phyloP scores from a whole-genome alignment of 2,797 vertebrate species.

The Phataginus tetradactyla region DNA sequence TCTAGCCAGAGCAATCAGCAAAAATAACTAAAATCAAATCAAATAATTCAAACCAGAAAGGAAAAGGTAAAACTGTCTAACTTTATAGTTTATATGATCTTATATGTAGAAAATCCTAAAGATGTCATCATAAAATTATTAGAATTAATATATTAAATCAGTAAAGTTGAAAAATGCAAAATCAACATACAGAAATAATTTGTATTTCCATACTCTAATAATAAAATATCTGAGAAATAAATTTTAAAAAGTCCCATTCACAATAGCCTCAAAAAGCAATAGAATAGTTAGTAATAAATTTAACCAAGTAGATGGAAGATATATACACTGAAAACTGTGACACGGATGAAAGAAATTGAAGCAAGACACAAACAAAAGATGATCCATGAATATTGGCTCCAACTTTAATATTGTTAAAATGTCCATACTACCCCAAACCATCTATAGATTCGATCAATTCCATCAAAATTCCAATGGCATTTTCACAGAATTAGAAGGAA shows the following conservation, averaged over 20 bases:
- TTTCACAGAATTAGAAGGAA: background rate
- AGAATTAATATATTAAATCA: background rate
- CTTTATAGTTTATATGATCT: background rate
- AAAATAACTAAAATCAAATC: background rate
- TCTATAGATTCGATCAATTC: background rate
- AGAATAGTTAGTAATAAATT: background rate
- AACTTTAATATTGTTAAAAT: background rate
- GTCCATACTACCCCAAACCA: background rate
- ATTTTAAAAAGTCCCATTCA: background rate
- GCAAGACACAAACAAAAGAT: background rate
- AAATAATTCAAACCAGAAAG: background rate
- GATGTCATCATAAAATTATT: background rate
- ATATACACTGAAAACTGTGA: background rate
- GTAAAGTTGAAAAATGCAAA: background rate
- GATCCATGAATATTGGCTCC: background rate
- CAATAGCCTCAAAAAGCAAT: background rate
- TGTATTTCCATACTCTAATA: background rate
- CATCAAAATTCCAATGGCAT: background rate
- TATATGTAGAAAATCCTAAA: background rate
- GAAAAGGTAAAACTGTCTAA: background rate
- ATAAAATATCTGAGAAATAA: background rate
- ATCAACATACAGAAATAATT: background rate
- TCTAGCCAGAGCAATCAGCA: background rate
- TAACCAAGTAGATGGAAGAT: background rate
- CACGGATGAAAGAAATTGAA: background rate